Percentiles rank a stretch among this genome's conserved stretches.
Conservation (phyloP, 2,888 invertebrate species). For the Microplitis deprimator region DNA sequence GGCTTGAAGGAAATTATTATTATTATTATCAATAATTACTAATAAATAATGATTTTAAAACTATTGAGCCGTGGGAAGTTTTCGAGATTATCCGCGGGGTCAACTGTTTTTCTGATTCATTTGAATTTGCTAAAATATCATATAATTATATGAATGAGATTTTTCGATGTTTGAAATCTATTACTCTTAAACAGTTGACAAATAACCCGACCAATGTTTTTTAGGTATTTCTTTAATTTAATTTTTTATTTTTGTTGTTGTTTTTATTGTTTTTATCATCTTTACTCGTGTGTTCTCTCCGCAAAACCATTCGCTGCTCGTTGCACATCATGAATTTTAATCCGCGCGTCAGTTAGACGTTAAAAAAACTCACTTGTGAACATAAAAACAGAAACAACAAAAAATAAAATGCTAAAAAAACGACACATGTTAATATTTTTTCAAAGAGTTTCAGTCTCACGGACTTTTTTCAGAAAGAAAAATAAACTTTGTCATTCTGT, state of each 20-base stretch:
- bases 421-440: conserved; percentile 52
- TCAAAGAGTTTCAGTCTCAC: conserved; percentile 43
- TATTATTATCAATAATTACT: too few species aligned
- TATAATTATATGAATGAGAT: too few species aligned
- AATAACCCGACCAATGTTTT: neutral
- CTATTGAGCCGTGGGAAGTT: too few species aligned
- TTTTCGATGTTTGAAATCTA: neutral
- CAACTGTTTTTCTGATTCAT: too few species aligned
- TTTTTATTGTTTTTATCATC: conserved; percentile 33
- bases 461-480: conserved; percentile 25
- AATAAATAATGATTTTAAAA: too few species aligned
- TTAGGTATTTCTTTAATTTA: conserved; percentile 3
- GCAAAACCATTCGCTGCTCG: conserved; percentile 49
- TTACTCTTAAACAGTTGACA: neutral
- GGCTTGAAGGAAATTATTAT: too few species aligned
- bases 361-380: conserved; percentile 40
- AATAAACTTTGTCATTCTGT: conserved; percentile 34
- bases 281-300: conserved; percentile 40
- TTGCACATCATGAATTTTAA: conserved; percentile 63
- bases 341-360: conserved; percentile 48
- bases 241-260: conserved; percentile 21
- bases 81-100: too few species aligned
- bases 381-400: neutral
- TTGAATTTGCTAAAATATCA: too few species aligned
- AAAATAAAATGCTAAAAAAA: conserved; percentile 28